Base-by-base conservation (phyloP, 2,113 vertebrate genomes). In the Patagioenas fasciata region DNA sequence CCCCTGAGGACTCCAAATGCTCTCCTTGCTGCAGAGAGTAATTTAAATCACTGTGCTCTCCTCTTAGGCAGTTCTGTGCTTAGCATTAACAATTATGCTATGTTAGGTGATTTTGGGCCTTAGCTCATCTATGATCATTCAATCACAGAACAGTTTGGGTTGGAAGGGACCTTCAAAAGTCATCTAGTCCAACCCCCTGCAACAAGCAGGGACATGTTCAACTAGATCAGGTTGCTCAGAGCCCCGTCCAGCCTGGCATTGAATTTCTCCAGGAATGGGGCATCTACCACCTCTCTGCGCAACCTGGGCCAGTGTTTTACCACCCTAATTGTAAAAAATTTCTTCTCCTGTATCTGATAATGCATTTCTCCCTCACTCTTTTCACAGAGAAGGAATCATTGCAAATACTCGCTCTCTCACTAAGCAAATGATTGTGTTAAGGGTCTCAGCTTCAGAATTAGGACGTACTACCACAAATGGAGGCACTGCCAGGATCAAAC, bases 31-130 rank as follows among this genome's bases (percentile, higher is more conserved):
- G 34, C 48, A 72, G 32, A 31, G 9, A 71, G 42, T 11, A 64
- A 38, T 23, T 72, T 65, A 53, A 74, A 89, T 15, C 66, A 79
- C 29, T 29, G 26, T 15, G 12, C 6, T 40, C 24, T 15, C 7
- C 6, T 40, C 24, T 15, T 7, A 51, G 38, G 47, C 31, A 74
- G 25, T 17, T 77, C 16, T 44, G 42, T 7, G 7, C 16, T 44
- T 4, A 71, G 58, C 31, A 61, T 23, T 25, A 78, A 47, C 8
- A 58, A 23, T 67, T 67, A 47, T 0, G 3, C 15, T 10, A 25
- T 0, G 0, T 12, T 31, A 9, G 15, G 12, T 0, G 0, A 48
- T 23, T 66, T 18, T 10, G 31, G 34, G 42, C 36, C 44, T 60
- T 50, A 89, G 36, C 12, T 91, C 14, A 73, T n/a, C 14, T 34